phyloP scores from a whole-genome alignment of 2,113 vertebrate genomes.

The Vicugna pacos region DNA sequence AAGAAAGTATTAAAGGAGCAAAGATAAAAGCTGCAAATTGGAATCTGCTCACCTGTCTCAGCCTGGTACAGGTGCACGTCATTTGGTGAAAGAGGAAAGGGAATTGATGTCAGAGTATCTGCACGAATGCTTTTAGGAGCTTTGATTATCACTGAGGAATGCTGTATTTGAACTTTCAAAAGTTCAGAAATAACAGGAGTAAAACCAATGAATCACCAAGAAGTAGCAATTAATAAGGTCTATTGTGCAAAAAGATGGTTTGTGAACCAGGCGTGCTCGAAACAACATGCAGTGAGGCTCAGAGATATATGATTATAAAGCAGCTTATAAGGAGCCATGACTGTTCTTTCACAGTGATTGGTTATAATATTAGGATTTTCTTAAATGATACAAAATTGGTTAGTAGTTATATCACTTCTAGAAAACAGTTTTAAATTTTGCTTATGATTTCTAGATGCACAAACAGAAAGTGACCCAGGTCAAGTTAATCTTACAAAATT shows the following conservation, averaged over 20 bases:
- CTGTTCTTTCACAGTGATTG: neutral
- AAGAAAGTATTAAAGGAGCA: constrained; percentile 12
- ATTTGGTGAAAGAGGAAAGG: neutral
- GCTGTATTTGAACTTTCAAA: neutral
- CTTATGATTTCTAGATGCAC: neutral
- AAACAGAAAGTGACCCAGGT: neutral
- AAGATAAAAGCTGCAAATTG: neutral
- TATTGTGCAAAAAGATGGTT: neutral
- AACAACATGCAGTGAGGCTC: neutral
- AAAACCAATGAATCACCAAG: neutral
- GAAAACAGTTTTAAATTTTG: neutral
- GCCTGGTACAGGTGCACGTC: neutral
- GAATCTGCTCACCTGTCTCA: neutral
- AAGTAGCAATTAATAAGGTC: neutral
- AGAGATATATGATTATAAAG: neutral
- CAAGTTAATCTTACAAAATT: neutral
- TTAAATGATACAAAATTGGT: neutral
- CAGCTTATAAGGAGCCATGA: neutral
- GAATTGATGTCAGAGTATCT: neutral
- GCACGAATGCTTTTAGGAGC: neutral
- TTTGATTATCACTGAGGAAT: neutral
- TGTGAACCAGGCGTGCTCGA: neutral
- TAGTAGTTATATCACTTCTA: neutral
- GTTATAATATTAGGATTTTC: neutral
- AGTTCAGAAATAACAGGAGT: neutral